These are phyloP conservation scores for Wiebesia pumilae DNA, from an alignment of 1,140 invertebrate species.

Conservation along the genomic window DNA sequence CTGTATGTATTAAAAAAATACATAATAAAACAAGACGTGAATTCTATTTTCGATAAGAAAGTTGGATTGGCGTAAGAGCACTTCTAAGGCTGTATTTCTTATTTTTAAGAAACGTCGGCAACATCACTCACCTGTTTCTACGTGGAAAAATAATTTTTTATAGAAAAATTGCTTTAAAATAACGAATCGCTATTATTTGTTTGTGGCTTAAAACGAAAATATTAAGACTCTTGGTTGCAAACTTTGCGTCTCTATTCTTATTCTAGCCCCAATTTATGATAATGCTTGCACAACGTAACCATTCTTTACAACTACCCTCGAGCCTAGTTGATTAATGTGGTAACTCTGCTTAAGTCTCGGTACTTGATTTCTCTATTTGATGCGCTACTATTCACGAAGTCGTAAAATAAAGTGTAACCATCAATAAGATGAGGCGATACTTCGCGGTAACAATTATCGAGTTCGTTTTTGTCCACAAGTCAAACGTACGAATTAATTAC, in stretches of 20 bases:
- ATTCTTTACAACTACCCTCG: not conserved
- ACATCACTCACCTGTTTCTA: not conserved
- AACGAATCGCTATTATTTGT: not conserved
- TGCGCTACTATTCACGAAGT: not conserved
- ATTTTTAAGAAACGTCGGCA: not conserved
- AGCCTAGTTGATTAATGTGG: not conserved
- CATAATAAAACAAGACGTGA: no score
- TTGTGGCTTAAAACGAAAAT: not conserved
- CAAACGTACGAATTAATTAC: not conserved
- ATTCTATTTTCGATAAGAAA: not conserved
- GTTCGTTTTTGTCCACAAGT: not conserved
- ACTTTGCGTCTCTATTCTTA: not conserved
- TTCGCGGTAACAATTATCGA: not conserved
- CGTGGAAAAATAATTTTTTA: not conserved
- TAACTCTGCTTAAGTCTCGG: not conserved
- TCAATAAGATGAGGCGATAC: not conserved
- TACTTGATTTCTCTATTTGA: constrained; percentile 5
- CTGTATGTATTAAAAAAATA: no score
- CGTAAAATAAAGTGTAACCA: not conserved
- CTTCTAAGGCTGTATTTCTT: not conserved
- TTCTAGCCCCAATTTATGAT: not conserved
- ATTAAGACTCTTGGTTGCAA: not conserved
- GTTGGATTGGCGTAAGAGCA: not conserved
- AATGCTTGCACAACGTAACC: not conserved
- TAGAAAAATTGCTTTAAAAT: not conserved